Base-by-base conservation (phyloP, 2,888 invertebrate genomes). In the Chaitophorus viminalis region DNA sequence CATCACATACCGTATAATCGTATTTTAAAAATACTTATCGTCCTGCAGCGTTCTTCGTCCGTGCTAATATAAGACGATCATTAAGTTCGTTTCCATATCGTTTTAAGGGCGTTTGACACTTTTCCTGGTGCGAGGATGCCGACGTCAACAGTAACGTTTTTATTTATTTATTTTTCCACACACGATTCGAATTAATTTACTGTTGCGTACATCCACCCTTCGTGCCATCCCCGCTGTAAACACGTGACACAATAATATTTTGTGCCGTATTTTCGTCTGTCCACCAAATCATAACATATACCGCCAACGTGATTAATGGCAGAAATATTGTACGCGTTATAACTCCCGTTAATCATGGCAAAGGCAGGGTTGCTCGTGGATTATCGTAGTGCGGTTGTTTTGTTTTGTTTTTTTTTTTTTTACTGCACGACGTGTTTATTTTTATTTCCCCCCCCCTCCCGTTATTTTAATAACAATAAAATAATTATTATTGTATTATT, bases 261-360 rank as follows among this genome's bases (percentile, higher is more conserved):
- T 39, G 39, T 8, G 39, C 8, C 14, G 68, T 25, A 29, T 70
- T 70, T 70, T n/a, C n/a, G 29, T 70, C 8, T n/a, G 1, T 8
- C 14, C 68, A 9, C 31, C 68, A 70, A 11, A 70, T n/a, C n/a
- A 72, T 33, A 72, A 9, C 9, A 14, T 14, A 17, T 33, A 72
- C 33, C 11, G 14, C 60, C 6, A 18, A 25, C 36, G 54, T 74
- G n/a, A 82, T 82, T 82, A 74, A 74, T 60, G 36, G 72, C 46
- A 14, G 36, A 70, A 81, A 70, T 46, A 31, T 25, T 25, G n/a
- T 1, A 11, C 46, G 46, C 39, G 21, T 81, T 72, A 54, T 72
- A 82, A 72, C 5, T 33, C 31, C 21, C 36, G 54, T 82, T 54
- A 54, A 82, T 82, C 72, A 21, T 18, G 5, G 33, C 21, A 9